Base-by-base conservation (phyloP, 2,113 vertebrate genomes). In the Poeciliopsis occidentalis region DNA sequence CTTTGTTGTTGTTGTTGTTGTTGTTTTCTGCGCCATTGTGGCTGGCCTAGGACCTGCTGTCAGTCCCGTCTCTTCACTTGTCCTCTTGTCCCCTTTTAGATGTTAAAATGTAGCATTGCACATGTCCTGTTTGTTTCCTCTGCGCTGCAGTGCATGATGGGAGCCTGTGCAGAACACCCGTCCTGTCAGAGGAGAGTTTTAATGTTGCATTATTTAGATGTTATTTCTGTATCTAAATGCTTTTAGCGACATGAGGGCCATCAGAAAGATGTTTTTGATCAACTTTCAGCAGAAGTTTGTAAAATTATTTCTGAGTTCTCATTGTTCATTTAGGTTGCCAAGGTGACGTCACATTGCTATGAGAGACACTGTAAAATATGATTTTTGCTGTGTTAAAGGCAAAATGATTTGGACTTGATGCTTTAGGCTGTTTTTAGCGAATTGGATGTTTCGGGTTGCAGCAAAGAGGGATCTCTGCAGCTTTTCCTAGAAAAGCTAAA, bases 91-190 rank as follows among this genome's bases (percentile, higher is more conserved):
- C 83, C 88, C 67, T 67, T 80, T 24, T 32, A 67, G 60, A 76
- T 73, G 75, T 82, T 71, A 22, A 71, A 76, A 71, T 71, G 63
- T 39, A 79, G 75, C 83, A 72, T 74, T 75, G 80, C 84, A 72
- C 78, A 62, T 69, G 71, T 91, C 78, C 71, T 88, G 81, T 88
- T 84, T 79, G 60, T 80, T 79, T 84, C 71, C 85, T 57, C 73
- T 31, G 41, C 32, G 78, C 84, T 78, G 71, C 77, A 77, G 68
- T 87, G 88, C 89, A 85, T 91, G 88, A 79, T 80, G 79, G 84
- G 84, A 85, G 81, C 44, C 60, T 47, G 44, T 47, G 15, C 44
- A 17, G 4, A 47, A 47, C 44, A 17, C 44, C 44, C 68, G 79
- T 30, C 68, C 24, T 82, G 68, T 78, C 44, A 31, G 65, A 63